These are phyloP conservation scores for Tricholaema leucomelas DNA, from an alignment of 2,113 vertebrate species.

Conservation along the genomic window DNA sequence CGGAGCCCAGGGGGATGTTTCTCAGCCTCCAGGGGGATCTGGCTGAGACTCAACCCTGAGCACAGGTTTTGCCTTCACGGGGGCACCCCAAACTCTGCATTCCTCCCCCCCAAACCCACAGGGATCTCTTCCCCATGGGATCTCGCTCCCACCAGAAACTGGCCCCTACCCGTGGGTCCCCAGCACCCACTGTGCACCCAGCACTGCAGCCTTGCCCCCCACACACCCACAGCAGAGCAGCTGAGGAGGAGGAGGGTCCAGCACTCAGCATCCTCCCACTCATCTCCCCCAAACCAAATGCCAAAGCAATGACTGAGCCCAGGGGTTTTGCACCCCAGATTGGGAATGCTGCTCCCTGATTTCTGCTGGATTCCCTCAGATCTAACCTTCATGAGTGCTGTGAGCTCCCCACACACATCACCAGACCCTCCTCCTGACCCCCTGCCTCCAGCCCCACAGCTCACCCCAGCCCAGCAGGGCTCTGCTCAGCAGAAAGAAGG, in stretches of 20 bases:
- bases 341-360: neutral
- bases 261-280: neutral
- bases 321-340: accelerated
- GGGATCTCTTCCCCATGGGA: neutral
- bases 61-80: neutral
- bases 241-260: accelerated
- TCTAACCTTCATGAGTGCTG: neutral
- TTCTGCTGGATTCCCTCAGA: neutral
- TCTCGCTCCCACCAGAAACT: neutral
- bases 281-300: neutral
- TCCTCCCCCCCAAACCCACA: neutral
- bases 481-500: neutral
- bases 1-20: neutral
- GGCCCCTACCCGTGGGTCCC: neutral
- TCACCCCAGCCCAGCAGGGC: neutral
- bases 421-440: no score
- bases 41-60: neutral
- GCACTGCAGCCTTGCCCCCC: neutral
- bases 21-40: neutral
- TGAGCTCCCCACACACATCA: accelerated
- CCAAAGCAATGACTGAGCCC: neutral
- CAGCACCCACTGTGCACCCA: neutral
- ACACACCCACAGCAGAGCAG: neutral
- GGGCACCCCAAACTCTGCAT: neutral
- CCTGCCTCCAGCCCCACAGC: neutral